Base-by-base conservation (phyloP, 2,797 vertebrate species). In the Enteromius fasciolatus region DNA sequence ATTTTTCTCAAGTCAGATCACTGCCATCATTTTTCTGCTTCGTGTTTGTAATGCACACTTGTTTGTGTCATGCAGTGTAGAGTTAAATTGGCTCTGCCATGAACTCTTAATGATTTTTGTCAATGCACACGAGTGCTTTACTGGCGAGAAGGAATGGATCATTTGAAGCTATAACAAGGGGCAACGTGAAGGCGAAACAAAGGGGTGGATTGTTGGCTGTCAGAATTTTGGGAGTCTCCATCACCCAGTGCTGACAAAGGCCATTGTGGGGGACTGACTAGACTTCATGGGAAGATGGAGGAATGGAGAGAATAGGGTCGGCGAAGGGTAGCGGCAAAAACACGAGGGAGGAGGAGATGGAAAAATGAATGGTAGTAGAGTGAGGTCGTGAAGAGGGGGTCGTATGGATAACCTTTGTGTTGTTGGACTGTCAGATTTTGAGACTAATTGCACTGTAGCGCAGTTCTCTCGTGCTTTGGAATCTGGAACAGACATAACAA, bases 261-360 rank as follows among this genome's bases (percentile, higher is more conserved):
- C 89, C 86, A 90, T 93, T 93, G 91, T 92, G 86, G 11, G 41
- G 36, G 86, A 81, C 88, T 89, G 87, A 89, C 90, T 82, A 84
- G 84, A 82, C 89, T 88, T 87, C 84, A 88, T 89, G 89, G 88
- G 81, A 85, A 82, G 73, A 89, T 85, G 78, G 72, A 76, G 76
- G 64, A 82, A 73, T 39, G 28, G 18, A 79, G 39, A 72, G 64
- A 85, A 70, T 68, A 68, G 80, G 84, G 57, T 82, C 48, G 75
- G 78, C n/a, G 82, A 86, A 84, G 84, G 82, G 82, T 59, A 80
- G 79, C 57, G 57, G 68, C 44, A 69, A 84, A 85, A 69, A 73
- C 74, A 87, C 10, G 12, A 76, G 83, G 75, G 70, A 86, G 81
- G 77, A 81, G 86, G 70, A 57, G 77, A 78, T 68, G 46, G 46